Evolutionary conservation across 2,113 vertebrate genomes (phyloP).

Genomic region (Oceanodroma tethys): DNA sequence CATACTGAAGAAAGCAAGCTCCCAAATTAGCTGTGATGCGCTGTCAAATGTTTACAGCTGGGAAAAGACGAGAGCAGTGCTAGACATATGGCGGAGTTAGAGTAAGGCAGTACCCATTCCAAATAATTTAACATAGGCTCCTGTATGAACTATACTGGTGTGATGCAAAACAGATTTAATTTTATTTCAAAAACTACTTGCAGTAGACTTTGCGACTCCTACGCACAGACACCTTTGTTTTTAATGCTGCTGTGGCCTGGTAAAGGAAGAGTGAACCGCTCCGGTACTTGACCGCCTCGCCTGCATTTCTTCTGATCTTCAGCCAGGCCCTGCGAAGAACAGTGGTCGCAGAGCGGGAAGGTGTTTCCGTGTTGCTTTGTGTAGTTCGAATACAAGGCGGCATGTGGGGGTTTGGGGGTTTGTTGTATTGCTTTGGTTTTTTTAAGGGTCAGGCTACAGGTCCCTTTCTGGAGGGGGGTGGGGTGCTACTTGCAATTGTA

Average conservation of each 20-base stretch:
- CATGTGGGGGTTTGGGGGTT: rapidly evolving
- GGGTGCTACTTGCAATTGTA: background rate
- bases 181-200: background rate
- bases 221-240: background rate
- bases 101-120: background rate
- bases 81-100: background rate
- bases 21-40: background rate
- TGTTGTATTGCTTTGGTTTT: background rate
- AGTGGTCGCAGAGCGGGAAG: rapidly evolving
- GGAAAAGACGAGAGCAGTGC: background rate
- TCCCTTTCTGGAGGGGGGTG: background rate
- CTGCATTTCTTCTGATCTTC: background rate
- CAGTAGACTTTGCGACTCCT: background rate
- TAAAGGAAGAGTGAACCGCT: background rate
- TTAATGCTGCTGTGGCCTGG: background rate
- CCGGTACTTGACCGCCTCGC: rapidly evolving
- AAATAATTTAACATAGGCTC: background rate
- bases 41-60: background rate
- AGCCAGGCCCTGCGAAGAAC: background rate
- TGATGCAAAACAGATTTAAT: background rate
- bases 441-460: background rate
- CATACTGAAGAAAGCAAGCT: background rate
- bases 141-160: background rate
- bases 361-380: background rate
- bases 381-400: background rate